A percentile compares a stretch with the other conserved stretches of the same genome.
Evolutionary conservation across 2,888 invertebrate genomes (phyloP).

Genomic region (Plebejus melissa): DNA sequence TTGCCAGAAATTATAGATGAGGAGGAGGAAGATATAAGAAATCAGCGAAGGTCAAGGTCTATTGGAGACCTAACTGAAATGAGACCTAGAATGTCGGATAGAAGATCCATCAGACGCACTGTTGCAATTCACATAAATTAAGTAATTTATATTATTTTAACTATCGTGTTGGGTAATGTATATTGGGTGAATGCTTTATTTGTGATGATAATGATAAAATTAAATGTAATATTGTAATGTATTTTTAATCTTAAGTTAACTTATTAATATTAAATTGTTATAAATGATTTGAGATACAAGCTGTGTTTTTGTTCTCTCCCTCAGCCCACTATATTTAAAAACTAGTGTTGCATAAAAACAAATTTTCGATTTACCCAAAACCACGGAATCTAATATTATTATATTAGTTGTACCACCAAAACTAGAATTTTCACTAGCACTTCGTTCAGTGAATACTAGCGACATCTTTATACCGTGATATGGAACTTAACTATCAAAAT

Average conservation of each 20-base stretch:
- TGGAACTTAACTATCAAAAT: neutral
- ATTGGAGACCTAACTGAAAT: conserved; percentile 67
- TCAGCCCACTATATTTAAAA: neutral
- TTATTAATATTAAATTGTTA: neutral
- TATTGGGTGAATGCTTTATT: neutral
- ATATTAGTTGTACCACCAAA: too few species aligned
- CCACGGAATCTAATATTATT: too few species aligned
- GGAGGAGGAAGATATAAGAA: conserved; percentile 49
- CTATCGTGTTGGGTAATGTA: neutral
- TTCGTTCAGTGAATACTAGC: neutral
- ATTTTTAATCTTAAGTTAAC: neutral
- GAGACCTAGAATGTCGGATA: conserved; percentile 54
- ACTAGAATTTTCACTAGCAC: neutral
- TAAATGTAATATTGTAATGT: neutral
- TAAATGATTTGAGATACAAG: neutral
- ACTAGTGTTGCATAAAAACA: too few species aligned
- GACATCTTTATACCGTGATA: neutral
- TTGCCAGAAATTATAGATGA: conserved; percentile 68
- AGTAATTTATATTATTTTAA: conserved; percentile 2
- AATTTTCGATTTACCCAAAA: too few species aligned
- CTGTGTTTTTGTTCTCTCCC: neutral
- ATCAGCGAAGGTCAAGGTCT: conserved; percentile 65
- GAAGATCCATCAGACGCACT: conserved; percentile 65
- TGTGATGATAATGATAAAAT: neutral
- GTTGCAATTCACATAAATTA: conserved; percentile 54